Evolutionary conservation across 2,113 vertebrate genomes (phyloP).

Genomic region (Elaphurus davidianus): DNA sequence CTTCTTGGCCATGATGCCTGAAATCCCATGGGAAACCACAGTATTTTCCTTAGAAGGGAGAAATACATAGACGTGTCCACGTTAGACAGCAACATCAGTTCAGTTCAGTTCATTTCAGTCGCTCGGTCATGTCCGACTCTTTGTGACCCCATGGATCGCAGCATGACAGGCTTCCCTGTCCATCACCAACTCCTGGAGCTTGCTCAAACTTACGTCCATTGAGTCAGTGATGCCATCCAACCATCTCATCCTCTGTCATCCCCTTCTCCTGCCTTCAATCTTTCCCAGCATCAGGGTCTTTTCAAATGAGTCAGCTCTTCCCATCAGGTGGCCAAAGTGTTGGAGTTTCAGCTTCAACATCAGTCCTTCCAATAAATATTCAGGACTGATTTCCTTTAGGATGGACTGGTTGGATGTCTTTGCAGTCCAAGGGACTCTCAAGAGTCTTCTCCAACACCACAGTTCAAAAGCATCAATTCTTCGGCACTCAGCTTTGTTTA

Average conservation of each 20-base stretch:
- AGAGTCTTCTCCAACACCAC: neutral
- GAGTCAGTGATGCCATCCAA: neutral
- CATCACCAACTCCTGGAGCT: neutral
- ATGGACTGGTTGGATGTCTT: neutral
- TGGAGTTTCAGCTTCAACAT: neutral
- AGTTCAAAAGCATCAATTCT: neutral
- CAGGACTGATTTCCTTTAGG: neutral
- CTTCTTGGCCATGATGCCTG: neutral
- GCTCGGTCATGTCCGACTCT: neutral
- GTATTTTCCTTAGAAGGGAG: neutral
- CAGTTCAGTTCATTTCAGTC: neutral
- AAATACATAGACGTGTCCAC: neutral
- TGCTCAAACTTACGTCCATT: neutral
- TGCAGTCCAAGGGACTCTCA: neutral
- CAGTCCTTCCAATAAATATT: neutral
- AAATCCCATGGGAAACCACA: neutral
- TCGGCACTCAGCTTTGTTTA: accelerated
- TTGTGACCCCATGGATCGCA: neutral
- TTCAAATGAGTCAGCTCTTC: neutral
- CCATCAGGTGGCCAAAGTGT: neutral
- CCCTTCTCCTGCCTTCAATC: neutral
- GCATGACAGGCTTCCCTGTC: accelerated
- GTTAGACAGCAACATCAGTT: neutral
- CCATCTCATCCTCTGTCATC: neutral
- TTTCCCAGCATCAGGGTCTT: neutral